Percentiles rank a stretch among this genome's conserved stretches.
These are phyloP conservation scores for Drosophila setifemur DNA, from an alignment of 1,140 invertebrate genomes.

Conservation along the genomic window DNA sequence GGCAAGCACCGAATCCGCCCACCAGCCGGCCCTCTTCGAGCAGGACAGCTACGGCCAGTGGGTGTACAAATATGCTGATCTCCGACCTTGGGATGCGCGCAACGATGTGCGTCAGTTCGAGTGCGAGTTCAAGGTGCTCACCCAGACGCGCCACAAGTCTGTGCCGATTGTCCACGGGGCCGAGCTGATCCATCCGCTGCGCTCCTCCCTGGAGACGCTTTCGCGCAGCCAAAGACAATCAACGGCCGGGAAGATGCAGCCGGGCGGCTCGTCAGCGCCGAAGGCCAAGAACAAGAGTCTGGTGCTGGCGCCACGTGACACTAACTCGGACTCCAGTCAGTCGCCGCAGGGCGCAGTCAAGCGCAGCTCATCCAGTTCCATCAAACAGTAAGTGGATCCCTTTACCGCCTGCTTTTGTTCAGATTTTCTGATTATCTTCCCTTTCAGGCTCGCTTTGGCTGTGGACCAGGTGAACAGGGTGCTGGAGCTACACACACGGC, in stretches of 20 bases:
- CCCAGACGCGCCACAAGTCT: conserved; percentile 89
- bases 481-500: conserved; percentile 64
- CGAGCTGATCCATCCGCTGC: conserved; percentile 83
- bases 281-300: conserved; percentile 60
- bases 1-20: conserved; percentile 85
- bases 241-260: background rate
- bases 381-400: conserved; percentile 49
- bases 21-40: conserved; percentile 89
- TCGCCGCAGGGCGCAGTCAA: conserved; percentile 63
- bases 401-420: background rate
- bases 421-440: background rate
- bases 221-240: conserved; percentile 18
- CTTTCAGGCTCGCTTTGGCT: conserved; percentile 51
- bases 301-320: conserved; percentile 52
- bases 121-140: conserved; percentile 87
- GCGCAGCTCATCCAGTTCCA: conserved; percentile 37
- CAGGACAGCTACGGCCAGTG: conserved; percentile 86
- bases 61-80: conserved; percentile 90
- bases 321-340: conserved; percentile 78
- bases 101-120: conserved; percentile 93
- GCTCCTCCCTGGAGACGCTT: conserved; percentile 4
- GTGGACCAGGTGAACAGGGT: conserved; percentile 68
- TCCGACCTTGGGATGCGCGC: conserved; percentile 91
- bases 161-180: conserved; percentile 85
- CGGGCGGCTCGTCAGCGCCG: background rate